Evolutionary conservation across 2,888 invertebrate genomes (phyloP), one percentile per base, ranked within the genome.

Genomic region (Hyles lineata): DNA sequence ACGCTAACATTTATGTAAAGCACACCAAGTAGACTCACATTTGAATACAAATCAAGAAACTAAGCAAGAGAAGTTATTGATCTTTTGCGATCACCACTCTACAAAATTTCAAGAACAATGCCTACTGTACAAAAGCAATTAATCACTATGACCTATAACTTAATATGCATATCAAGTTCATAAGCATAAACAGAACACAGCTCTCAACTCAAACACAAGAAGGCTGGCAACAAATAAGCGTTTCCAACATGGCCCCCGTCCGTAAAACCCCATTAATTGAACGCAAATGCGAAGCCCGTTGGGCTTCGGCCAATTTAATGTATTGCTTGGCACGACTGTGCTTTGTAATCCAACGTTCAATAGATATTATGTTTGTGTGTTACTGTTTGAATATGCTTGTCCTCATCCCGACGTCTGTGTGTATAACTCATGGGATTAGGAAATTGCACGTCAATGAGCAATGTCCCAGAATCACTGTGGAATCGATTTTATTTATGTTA

Each of bases 271-370:
- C 88, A 92, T 92, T 92, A 93, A 92, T 91, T 90, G 90, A 87
- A 87, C 89, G 81, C 85, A 87, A 89, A 89, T 85, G 85, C 87
- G 83, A 85, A 85, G 86, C 86, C 80, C 85, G 84, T 93, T 92
- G 92, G 92, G 90, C 85, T 82, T 77, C 77, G 78, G 91, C 93
- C 93, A 93, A 91, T 91, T 89, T 92, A 91, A 92, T 92, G 90
- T 92, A 92, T 91, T 88, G 88, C 88, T 90, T 92, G 93, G 93
- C 92, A 90, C 88, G 85, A 80, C 76, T 82, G 77, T 78, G 79
- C 83, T 82, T 77, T 77, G 86, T 89, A 89, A 91, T 89, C 88
- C 89, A 79, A 87, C 82, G 86, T 84, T 89, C 87, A 90, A 91
- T 89, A 84, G 87, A 84, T 89, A 89, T 89, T 89, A 92, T 89